phyloP scores from a whole-genome alignment of 2,797 vertebrate species.

The Falco naumanni region DNA sequence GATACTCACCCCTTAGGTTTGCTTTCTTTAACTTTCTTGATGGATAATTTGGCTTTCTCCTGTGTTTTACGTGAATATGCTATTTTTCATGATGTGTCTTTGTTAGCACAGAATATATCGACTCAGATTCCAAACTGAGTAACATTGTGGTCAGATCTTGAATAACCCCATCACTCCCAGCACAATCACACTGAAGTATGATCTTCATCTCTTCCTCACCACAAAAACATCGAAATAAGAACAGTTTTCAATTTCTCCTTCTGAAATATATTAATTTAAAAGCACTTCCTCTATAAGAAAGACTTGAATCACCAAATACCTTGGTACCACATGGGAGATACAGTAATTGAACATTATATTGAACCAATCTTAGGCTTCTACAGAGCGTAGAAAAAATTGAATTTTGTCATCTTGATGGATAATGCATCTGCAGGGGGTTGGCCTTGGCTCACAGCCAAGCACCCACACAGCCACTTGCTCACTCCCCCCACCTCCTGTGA shows the following conservation, averaged over 20 bases:
- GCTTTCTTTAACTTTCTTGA: not conserved
- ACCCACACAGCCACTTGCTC: not conserved
- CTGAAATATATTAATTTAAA: slow-evolving; percentile 51
- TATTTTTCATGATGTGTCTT: not conserved
- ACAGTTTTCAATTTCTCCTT: slow-evolving; percentile 25
- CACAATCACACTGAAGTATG: not conserved
- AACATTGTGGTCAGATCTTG: not conserved
- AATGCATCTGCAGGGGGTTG: not conserved
- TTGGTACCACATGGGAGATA: slow-evolving; percentile 8
- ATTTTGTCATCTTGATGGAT: slow-evolving; percentile 48
- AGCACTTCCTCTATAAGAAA: not conserved
- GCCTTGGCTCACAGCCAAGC: not conserved
- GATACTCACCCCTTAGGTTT: not conserved
- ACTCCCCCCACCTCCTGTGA: not conserved
- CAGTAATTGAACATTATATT: slow-evolving; percentile 47
- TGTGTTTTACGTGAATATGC: not conserved
- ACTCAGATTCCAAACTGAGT: not conserved
- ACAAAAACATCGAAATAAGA: not conserved
- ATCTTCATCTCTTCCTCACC: slow-evolving; percentile 2
- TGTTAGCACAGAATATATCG: not conserved
- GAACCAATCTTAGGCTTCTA: slow-evolving; percentile 20
- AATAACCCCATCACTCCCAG: not conserved
- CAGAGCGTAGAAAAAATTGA: slow-evolving; percentile 25
- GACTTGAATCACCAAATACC: slow-evolving; percentile 1
- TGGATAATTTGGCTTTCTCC: not conserved